A percentile compares a stretch with the other conserved stretches of the same genome.
phyloP scores from a whole-genome alignment of 2,113 vertebrate species.

The Toxotes chatareus region DNA sequence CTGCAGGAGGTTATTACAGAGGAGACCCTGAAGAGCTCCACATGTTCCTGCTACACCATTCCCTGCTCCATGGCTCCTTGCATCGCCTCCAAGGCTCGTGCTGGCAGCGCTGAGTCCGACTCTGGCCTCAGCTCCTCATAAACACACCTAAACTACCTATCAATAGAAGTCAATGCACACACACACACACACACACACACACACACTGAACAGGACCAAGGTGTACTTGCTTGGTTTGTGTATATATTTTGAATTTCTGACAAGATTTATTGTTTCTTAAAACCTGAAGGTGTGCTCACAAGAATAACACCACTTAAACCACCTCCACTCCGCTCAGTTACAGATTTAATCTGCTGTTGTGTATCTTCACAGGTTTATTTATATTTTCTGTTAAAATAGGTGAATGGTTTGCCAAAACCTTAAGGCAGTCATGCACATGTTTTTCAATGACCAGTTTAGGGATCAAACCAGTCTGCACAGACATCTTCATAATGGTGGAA shows the following conservation, averaged over 20 bases:
- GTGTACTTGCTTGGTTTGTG: background rate
- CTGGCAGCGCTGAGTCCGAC: constrained; percentile 72
- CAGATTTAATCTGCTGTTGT: background rate
- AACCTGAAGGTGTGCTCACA: background rate
- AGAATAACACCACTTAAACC: constrained; percentile 7
- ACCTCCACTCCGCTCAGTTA: background rate
- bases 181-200: too few species aligned
- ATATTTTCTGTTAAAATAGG: background rate
- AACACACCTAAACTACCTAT: background rate
- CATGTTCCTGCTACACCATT: constrained; percentile 87
- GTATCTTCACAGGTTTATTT: constrained; percentile 23
- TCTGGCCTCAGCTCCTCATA: constrained; percentile 83
- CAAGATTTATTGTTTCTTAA: background rate
- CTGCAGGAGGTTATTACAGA: constrained; percentile 91
- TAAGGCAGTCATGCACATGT: background rate
- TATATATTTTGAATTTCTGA: background rate
- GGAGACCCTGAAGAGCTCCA: constrained; percentile 87
- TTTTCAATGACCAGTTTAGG: background rate
- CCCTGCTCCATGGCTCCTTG: constrained; percentile 76
- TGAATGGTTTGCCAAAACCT: constrained; percentile 35
- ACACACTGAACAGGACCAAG: background rate
- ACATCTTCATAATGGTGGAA: background rate
- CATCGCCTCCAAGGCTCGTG: constrained; percentile 21
- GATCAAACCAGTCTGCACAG: background rate
- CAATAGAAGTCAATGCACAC: background rate